A percentile compares a stretch with the other conserved stretches of the same genome.
Evolutionary conservation across 2,797 vertebrate genomes (phyloP).

Genomic region (Synaphobranchus kaupii): DNA sequence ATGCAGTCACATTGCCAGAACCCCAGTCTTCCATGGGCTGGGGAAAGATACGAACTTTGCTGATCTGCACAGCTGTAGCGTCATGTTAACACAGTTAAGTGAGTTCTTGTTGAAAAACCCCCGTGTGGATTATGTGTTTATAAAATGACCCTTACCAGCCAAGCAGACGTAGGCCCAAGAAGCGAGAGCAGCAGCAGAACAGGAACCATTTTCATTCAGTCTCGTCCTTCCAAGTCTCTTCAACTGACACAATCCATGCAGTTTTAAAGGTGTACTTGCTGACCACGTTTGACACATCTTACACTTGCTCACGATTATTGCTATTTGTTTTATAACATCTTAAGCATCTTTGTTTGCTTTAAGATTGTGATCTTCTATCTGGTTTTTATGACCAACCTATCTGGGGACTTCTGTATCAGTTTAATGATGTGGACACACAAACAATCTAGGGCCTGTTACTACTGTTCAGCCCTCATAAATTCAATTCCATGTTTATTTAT

Average conservation of each 20-base stretch:
- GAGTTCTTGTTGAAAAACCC: background rate
- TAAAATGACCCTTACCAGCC: conserved; percentile 57
- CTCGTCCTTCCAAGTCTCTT: conserved; percentile 38
- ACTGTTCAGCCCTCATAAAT: background rate
- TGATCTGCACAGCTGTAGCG: background rate
- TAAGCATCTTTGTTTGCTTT: conserved; percentile 45
- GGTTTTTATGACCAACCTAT: background rate
- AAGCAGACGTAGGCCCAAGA: conserved; percentile 53
- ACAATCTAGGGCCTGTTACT: background rate
- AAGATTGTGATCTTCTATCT: background rate
- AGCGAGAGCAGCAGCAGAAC: conserved; percentile 51
- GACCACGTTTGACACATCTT: conserved; percentile 45
- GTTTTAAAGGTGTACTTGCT: conserved; percentile 63
- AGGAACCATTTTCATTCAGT: conserved; percentile 48
- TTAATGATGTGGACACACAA: conserved; percentile 11
- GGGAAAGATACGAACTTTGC: background rate
- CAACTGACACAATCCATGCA: background rate
- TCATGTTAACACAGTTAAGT: background rate
- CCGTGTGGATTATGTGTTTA: background rate
- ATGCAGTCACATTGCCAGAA: conserved; percentile 72
- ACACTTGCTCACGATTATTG: conserved; percentile 49
- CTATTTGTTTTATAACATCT: background rate
- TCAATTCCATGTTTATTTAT: background rate
- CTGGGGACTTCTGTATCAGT: background rate
- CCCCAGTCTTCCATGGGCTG: conserved; percentile 65